These are phyloP conservation scores for Sarcophilus harrisii DNA, from an alignment of 2,797 vertebrate genomes.

Conservation along the genomic window DNA sequence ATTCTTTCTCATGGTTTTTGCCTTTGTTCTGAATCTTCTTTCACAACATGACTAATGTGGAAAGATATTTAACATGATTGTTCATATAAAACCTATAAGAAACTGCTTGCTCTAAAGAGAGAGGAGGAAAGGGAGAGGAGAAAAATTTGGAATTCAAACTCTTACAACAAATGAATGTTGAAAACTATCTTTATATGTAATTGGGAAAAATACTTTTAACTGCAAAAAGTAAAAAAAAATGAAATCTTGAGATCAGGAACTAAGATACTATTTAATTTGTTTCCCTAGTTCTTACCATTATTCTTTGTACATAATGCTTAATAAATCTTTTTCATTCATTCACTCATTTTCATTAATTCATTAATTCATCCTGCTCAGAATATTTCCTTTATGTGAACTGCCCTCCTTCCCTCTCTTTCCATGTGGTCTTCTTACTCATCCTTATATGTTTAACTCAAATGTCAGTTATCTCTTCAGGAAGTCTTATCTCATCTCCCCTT, in stretches of 20 bases:
- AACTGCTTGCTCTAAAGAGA: too few species aligned
- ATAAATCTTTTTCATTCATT: background rate
- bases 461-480: background rate
- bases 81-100: too few species aligned
- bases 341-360: background rate
- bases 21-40: too few species aligned
- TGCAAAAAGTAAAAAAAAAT: too few species aligned
- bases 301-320: background rate
- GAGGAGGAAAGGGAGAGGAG: too few species aligned
- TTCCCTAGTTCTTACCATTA: background rate
- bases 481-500: background rate
- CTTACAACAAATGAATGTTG: too few species aligned
- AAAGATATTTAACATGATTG: too few species aligned
- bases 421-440: background rate
- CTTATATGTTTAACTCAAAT: background rate
- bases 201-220: too few species aligned
- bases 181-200: too few species aligned
- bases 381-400: background rate
- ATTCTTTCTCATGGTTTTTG: too few species aligned
- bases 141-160: too few species aligned
- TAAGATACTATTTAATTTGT: background rate
- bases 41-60: too few species aligned
- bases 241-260: background rate
- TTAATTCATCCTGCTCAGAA: background rate
- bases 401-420: background rate